Conservation (phyloP, 2,888 invertebrate genomes). For the Lasioglossum calceatum region DNA sequence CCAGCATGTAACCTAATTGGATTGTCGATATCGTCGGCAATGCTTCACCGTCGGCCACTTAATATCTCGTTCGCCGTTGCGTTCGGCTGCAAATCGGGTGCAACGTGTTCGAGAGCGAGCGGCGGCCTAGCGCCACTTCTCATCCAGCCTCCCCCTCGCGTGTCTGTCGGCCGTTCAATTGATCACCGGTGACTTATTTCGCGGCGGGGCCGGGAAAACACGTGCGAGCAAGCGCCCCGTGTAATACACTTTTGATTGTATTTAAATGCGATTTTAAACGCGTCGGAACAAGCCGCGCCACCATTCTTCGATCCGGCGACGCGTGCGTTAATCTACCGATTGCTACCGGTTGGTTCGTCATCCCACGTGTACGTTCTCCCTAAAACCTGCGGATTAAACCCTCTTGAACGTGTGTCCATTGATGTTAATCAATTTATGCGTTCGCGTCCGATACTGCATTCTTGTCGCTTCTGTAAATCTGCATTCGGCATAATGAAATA, state of each 20-base stretch:
- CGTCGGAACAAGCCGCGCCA: neutral
- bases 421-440: neutral
- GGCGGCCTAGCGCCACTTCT: slow-evolving; percentile 18
- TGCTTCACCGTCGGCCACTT: slow-evolving; percentile 71
- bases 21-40: slow-evolving; percentile 49
- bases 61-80: slow-evolving; percentile 70
- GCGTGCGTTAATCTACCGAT: neutral
- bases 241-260: slow-evolving; percentile 55
- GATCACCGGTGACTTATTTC: slow-evolving; percentile 53
- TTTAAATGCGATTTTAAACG: slow-evolving; percentile 48
- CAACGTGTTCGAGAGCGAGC: slow-evolving; percentile 22
- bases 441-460: too few relatives aligned
- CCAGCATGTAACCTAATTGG: slow-evolving; percentile 67
- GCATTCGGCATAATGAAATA: too few relatives aligned
- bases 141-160: slow-evolving; percentile 30
- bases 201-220: slow-evolving; percentile 32
- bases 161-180: slow-evolving; percentile 55
- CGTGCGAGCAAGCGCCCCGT: slow-evolving; percentile 17
- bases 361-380: neutral
- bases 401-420: neutral
- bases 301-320: neutral
- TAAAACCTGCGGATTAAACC: neutral
- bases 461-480: neutral
- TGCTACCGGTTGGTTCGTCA: neutral
- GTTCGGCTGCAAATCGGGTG: slow-evolving; percentile 24